Evolutionary conservation across 2,797 vertebrate genomes (phyloP).

Genomic region (Oreochromis mossambicus): DNA sequence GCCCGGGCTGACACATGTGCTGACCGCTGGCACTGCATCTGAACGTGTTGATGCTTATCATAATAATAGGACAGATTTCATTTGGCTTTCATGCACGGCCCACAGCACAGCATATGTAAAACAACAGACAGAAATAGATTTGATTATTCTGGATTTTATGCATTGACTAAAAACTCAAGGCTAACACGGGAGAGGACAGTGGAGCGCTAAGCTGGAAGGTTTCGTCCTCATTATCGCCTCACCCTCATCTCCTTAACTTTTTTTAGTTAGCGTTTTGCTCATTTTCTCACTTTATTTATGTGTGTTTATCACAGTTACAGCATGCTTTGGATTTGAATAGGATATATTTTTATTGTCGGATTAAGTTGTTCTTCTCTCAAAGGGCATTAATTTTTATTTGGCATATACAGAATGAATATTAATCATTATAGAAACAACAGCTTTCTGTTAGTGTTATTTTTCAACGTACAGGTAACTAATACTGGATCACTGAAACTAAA

Average conservation of each 20-base stretch:
- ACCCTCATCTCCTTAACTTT: background rate
- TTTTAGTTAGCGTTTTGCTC: background rate
- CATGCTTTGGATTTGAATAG: background rate
- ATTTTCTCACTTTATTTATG: background rate
- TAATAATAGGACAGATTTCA: conserved; percentile 43
- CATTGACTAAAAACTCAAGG: conserved; percentile 6
- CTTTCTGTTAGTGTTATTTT: background rate
- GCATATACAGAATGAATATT: background rate
- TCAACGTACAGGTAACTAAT: background rate
- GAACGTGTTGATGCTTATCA: conserved; percentile 44
- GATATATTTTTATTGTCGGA: background rate
- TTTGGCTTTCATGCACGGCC: conserved; percentile 12
- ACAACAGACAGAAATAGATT: conserved; percentile 32
- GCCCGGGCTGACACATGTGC: background rate
- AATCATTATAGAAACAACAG: fast-evolving
- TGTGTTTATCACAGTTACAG: background rate
- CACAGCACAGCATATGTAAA: conserved; percentile 38
- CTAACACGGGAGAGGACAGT: background rate
- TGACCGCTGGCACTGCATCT: conserved; percentile 12
- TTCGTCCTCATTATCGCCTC: background rate
- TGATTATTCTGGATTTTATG: conserved; percentile 43
- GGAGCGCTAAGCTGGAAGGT: conserved; percentile 4
- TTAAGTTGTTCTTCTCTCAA: background rate
- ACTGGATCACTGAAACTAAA: background rate
- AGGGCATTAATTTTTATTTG: background rate